Evolutionary conservation across 2,113 vertebrate species (phyloP), one percentile per base, ranked within the genome.

Genomic region (Porphyrio hochstetteri): DNA sequence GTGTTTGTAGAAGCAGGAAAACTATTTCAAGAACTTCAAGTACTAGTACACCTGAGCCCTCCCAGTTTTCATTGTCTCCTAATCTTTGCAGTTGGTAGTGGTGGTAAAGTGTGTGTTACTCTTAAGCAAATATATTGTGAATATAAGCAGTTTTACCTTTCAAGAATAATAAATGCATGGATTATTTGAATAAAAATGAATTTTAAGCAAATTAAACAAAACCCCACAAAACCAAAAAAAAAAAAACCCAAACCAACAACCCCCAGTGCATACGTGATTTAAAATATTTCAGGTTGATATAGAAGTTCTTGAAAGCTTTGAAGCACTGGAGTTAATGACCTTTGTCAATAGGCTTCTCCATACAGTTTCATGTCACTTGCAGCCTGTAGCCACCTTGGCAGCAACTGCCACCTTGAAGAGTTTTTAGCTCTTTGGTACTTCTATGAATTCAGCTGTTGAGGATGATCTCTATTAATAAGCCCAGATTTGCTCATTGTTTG

Each of bases 181-280:
- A 82, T 6, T 69, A 44, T 35, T 57, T 40, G 24, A 65, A 55
- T 33, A 77, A n/a, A 78, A 90, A 42, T 24, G 0, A 69, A 56
- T 29, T 36, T 3, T 36, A 50, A 63, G 10, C 23, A 56, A n/a
- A 46, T 63, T 29, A 3, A 17, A 19, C 3, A 4, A 8, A n/a
- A 50, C 40, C 25, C 1, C 2, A 25, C 23, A 52, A 52, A 24
- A 52, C 5, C 50, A 25, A 35, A 52, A 18, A 2, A 18, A 2
- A 5, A 11, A 42, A 50, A 33, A 20, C 1, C 2, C 9, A 50
- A 3, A 5, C 23, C 24, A 33, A 36, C 44, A 60, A 52, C 14
- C 0, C 1, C 9, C 14, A 11, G 27, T 1, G 2, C 17, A 40
- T 5, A 29, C 21, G 17, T 65, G n/a, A 23, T 42, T 50, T 28